Conservation (phyloP, 2,113 vertebrate species). For the Neotoma lepida region DNA sequence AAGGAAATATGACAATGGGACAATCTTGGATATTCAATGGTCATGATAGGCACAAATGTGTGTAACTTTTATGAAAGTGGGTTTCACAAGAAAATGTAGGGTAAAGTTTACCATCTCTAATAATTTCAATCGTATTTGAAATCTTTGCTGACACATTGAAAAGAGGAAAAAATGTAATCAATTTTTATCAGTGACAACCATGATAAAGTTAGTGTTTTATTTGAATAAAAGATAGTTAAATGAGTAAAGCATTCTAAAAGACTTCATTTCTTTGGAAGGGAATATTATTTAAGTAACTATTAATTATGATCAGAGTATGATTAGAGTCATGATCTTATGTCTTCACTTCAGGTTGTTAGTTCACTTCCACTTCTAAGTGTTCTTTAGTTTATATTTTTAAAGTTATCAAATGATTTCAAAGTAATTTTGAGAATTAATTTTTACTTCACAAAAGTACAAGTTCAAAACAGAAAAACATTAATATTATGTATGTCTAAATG, state of each 20-base stretch:
- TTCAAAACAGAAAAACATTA: slow-evolving; percentile 16
- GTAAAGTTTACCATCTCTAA: not conserved
- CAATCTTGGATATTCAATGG: not conserved
- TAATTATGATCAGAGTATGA: not conserved
- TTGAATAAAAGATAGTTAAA: not conserved
- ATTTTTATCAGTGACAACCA: slow-evolving; percentile 2
- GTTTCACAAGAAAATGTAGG: slow-evolving; percentile 24
- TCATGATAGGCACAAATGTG: not conserved
- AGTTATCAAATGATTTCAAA: slow-evolving; percentile 32
- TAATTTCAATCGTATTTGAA: slow-evolving; percentile 35
- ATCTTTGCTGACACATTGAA: not conserved
- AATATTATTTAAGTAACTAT: slow-evolving; percentile 38
- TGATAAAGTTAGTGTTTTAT: not conserved
- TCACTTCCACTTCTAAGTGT: slow-evolving; percentile 8
- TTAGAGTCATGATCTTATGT: not conserved
- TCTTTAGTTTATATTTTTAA: slow-evolving; percentile 39
- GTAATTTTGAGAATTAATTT: slow-evolving; percentile 45
- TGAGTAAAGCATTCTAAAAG: not conserved
- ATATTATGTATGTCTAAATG: not conserved
- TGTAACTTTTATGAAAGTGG: not conserved
- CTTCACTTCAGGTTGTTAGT: not conserved
- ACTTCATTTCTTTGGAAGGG: not conserved
- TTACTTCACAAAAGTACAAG: not conserved
- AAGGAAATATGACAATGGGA: slow-evolving; percentile 12
- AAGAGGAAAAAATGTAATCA: not conserved